Conservation (phyloP, 30 jellyfish, hydroid and myxozoan species). For the Sanderia malayensis region DNA sequence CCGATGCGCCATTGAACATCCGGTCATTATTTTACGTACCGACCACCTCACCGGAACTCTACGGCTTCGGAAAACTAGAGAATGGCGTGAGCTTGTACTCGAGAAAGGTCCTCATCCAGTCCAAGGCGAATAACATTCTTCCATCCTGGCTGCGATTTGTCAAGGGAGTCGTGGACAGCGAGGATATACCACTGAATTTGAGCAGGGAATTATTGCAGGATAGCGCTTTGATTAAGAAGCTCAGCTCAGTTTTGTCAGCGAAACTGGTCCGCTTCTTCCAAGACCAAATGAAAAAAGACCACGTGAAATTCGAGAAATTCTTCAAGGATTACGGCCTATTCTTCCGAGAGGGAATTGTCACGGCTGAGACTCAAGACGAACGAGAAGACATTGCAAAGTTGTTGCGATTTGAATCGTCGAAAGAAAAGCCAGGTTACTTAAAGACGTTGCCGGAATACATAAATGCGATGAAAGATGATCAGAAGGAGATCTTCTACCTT, state of each 20-base stretch:
- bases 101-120: slow-evolving; percentile 87
- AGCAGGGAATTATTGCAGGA: slow-evolving; percentile 97
- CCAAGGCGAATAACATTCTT: slow-evolving; percentile 82
- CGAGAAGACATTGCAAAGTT: slow-evolving; percentile 84
- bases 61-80: slow-evolving; percentile 92
- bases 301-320: slow-evolving; percentile 85
- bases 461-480: slow-evolving; percentile 83
- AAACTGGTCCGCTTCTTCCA: slow-evolving; percentile 67
- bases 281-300: slow-evolving; percentile 84
- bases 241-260: slow-evolving; percentile 65
- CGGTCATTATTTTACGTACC: slow-evolving; percentile 92
- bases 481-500: slow-evolving; percentile 76
- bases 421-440: slow-evolving; percentile 77
- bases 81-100: slow-evolving; percentile 86
- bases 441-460: slow-evolving; percentile 72
- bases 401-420: slow-evolving; percentile 86
- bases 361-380: slow-evolving; percentile 76
- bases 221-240: slow-evolving; percentile 81
- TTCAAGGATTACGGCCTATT: slow-evolving; percentile 87
- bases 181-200: slow-evolving; percentile 90
- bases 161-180: slow-evolving; percentile 98
- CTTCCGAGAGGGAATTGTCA: slow-evolving; percentile 91
- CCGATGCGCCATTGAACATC: slow-evolving; percentile 96
- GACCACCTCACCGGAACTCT: slow-evolving; percentile 79
- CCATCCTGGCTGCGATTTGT: slow-evolving; percentile 95